Conservation (phyloP, 1,140 invertebrate genomes). For the Trachelipus rathkii region DNA sequence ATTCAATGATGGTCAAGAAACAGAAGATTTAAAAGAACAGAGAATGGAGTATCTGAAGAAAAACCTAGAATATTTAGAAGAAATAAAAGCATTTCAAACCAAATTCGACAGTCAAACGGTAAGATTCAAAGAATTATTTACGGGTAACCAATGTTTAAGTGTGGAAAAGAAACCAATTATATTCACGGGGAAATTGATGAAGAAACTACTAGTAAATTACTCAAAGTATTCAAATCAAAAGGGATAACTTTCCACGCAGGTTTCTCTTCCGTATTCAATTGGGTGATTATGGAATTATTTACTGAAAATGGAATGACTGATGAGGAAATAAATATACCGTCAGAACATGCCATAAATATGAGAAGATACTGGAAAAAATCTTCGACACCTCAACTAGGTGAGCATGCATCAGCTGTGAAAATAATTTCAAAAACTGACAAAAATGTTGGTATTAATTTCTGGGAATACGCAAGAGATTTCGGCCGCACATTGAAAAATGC, state of each 20-base stretch:
- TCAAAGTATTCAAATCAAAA: neutral
- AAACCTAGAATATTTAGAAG: neutral
- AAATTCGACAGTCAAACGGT: neutral
- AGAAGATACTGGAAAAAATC: neutral
- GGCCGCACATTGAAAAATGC: no score
- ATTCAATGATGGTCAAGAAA: neutral
- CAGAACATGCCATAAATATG: neutral
- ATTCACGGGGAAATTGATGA: neutral
- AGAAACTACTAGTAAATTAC: neutral
- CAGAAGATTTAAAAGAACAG: neutral
- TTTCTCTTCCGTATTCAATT: neutral
- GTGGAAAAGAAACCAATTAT: neutral
- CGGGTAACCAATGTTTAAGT: neutral
- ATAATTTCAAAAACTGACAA: neutral
- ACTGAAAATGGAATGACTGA: neutral
- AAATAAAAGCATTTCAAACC: neutral
- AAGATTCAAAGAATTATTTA: neutral
- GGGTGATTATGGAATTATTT: neutral
- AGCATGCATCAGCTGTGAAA: neutral
- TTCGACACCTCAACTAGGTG: neutral
- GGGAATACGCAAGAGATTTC: no score
- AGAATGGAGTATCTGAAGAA: neutral
- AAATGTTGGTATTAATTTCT: no score
- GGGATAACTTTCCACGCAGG: neutral
- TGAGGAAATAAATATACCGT: neutral